Base-by-base conservation (phyloP, 2,797 vertebrate species). In the Prionace glauca region DNA sequence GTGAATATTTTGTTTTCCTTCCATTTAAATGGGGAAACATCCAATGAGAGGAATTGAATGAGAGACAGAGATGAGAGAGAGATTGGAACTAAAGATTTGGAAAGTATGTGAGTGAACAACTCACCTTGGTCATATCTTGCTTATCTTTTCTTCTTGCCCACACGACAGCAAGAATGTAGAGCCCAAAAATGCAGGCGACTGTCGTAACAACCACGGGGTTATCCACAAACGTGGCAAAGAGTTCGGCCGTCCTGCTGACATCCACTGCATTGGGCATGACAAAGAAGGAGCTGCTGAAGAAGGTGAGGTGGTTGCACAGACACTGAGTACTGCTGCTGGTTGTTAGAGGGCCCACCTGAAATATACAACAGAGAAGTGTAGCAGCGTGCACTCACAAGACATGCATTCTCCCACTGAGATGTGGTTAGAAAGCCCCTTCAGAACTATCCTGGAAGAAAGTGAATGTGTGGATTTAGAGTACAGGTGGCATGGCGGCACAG, bases 251-350 rank as follows among this genome's bases (percentile, higher is more conserved):
- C 96, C 97, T 98, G 81, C 97, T 97, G 95, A 99, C 97, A 0
- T 99, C 98, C 24, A 99, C 97, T 67, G 97, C 96, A 84, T 99
- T 99, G 18, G 99, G 99, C 97, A 98, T 97, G 96, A 99, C 97
- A 56, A 99, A 98, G 97, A 99, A 98, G 0, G 98, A 98, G 97
- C 99, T 99, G 96, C 98, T 99, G 16, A 99, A 99, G 96, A 99
- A 98, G 11, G 99, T 99, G 96, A 99, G 97, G 96, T 99, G 99
- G 96, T 98, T 98, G 96, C 99, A 99, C 95, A 99, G 97, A 96
- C 99, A 99, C 96, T 99, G 99, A 0, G 98, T 99, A 93, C 97
- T 97, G 90, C 96, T 96, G 91, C 96, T 96, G 0, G 97, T 98
- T 95, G 98, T 99, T 96, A 97, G 97, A 0, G 98, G 98, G n/a